Percentiles rank a stretch among this genome's conserved stretches.
Evolutionary conservation across 2,888 invertebrate species (phyloP).

Genomic region (Drosophila dives): DNA sequence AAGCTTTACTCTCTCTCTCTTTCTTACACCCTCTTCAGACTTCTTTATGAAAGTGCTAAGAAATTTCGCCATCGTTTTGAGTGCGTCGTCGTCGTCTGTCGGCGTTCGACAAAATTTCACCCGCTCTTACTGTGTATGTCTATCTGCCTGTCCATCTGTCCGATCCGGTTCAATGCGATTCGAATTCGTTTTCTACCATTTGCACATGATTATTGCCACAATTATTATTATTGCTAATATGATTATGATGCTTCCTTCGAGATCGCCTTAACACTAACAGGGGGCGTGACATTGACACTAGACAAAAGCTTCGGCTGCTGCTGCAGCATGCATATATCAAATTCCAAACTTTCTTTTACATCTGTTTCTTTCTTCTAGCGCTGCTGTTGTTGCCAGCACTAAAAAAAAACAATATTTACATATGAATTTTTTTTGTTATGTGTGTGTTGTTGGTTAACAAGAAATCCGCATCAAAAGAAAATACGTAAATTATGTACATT

Average conservation of each 20-base stretch:
- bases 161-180: constrained; percentile 20
- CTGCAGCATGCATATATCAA: constrained; percentile 15
- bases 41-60: constrained; percentile 68
- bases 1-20: constrained; percentile 16
- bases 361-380: constrained; percentile 18
- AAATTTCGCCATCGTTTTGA: constrained; percentile 65
- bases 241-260: constrained; percentile 56
- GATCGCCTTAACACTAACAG: constrained; percentile 53
- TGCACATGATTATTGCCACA: constrained; percentile 62
- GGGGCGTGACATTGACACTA: constrained; percentile 73
- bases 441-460: constrained; percentile 1
- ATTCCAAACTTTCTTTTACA: constrained; percentile 70
- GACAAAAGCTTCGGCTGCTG: constrained; percentile 35
- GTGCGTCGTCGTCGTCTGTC: constrained; percentile 41
- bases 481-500: constrained; percentile 35
- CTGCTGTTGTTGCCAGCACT: constrained; percentile 2
- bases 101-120: constrained; percentile 66
- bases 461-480: constrained; percentile 65
- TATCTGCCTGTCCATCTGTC: constrained; percentile 21
- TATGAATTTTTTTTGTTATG: constrained; percentile 2
- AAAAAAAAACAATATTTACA: constrained; percentile 32
- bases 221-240: constrained; percentile 43
- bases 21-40: constrained; percentile 2
- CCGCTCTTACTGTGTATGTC: constrained; percentile 26
- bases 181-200: constrained; percentile 65